A percentile compares a stretch with the other conserved stretches of the same genome.
phyloP scores from a whole-genome alignment of 64 coral and sea anemone species.

The Cladopsammia gracilis region DNA sequence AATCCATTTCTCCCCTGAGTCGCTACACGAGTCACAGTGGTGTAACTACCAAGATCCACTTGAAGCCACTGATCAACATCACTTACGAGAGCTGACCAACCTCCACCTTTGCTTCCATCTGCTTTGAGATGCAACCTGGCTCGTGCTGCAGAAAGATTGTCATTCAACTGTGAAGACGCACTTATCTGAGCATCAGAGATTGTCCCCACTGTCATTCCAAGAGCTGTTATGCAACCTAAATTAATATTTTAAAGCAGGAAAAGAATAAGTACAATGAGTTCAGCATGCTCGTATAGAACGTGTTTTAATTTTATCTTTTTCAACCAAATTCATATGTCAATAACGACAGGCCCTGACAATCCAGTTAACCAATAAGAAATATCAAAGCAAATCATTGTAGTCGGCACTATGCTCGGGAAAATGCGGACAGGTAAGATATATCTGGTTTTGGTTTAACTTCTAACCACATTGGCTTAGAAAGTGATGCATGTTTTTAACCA shows the following conservation, averaged over 20 bases:
- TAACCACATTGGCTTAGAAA: too few species aligned
- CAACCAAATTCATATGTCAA: too few species aligned
- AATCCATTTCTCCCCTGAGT: background rate
- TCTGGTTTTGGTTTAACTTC: too few species aligned
- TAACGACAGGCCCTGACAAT: too few species aligned
- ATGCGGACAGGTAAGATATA: too few species aligned
- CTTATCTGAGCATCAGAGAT: constrained; percentile 20
- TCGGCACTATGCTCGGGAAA: too few species aligned
- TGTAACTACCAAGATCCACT: constrained; percentile 3
- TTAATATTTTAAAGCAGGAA: background rate
- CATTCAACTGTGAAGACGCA: constrained; percentile 2
- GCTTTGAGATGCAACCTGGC: constrained; percentile 14
- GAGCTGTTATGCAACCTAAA: constrained; percentile 1
- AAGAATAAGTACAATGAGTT: too few species aligned
- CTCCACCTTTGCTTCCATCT: background rate
- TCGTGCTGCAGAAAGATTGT: background rate
- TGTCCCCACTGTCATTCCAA: constrained; percentile 1
- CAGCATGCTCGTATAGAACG: too few species aligned
- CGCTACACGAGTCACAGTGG: constrained; percentile 13
- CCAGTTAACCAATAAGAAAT: too few species aligned
- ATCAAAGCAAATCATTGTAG: too few species aligned
- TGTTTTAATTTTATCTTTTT: too few species aligned
- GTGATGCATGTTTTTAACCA: too few species aligned
- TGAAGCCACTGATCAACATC: constrained; percentile 24
- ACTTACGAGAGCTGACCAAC: constrained; percentile 1